Evolutionary conservation across 2,888 invertebrate genomes (phyloP).

Genomic region (Lepidocyrtoides sp.): DNA sequence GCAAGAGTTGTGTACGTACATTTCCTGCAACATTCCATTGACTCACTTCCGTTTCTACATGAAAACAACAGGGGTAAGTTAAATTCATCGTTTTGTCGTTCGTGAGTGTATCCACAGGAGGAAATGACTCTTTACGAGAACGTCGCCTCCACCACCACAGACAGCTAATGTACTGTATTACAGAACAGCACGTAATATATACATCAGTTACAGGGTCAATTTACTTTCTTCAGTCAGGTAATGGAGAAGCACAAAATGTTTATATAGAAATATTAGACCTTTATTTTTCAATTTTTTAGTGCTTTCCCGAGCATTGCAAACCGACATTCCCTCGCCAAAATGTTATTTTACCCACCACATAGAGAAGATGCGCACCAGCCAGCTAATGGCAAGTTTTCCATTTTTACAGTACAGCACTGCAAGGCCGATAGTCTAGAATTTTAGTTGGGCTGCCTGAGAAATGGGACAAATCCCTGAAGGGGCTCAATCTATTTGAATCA

Average conservation of each 20-base stretch:
- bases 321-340: not conserved
- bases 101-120: slow-evolving; percentile 3
- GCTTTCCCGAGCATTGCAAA: not conserved
- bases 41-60: slow-evolving; percentile 18
- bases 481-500: slow-evolving; percentile 75
- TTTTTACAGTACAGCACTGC: not conserved
- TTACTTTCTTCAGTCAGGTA: not conserved
- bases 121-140: slow-evolving; percentile 10
- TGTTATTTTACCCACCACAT: slow-evolving; percentile 15
- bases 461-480: slow-evolving; percentile 76
- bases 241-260: slow-evolving; percentile 12
- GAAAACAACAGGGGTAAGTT: slow-evolving; percentile 18
- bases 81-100: not conserved
- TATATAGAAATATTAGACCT: slow-evolving; percentile 46
- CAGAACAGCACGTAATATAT: not conserved
- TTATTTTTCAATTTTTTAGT: slow-evolving; percentile 58
- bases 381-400: not conserved
- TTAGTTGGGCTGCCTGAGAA: slow-evolving; percentile 54
- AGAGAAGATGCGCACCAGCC: not conserved
- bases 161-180: not conserved
- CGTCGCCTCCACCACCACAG: not conserved
- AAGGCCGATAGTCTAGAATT: not conserved
- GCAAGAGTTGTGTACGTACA: not conserved
- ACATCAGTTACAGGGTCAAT: not conserved
- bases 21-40: slow-evolving; percentile 28